Evolutionary conservation across 2,797 vertebrate species (phyloP), one percentile per base, ranked within the genome.

Genomic region (Labroides dimidiatus): DNA sequence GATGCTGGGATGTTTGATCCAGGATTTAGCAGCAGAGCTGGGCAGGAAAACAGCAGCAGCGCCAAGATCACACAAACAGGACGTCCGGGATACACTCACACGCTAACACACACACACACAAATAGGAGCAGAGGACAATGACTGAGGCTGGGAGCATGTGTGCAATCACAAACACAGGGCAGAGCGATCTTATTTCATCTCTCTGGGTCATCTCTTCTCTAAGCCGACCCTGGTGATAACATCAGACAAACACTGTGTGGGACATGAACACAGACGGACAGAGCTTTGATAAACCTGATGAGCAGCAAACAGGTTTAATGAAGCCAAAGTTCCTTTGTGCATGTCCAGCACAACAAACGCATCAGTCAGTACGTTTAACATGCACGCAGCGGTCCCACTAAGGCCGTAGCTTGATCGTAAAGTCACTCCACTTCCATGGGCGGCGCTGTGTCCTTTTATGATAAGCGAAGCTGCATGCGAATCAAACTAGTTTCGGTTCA

Each of bases 41-140:
- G 63, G 61, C 71, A 78, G 74, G 64, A 84, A 79, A 76, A 67
- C 64, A 76, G 58, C 69, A 69, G 64, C n/a, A 44, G 59, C 30
- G 44, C 44, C 53, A 54, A 57, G 62, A 81, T 79, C 79, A 84
- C 72, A 85, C 76, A 89, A 91, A 89, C 85, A 91, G 90, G 90
- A 93, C 42, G 21, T 93, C 90, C 83, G 77, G 81, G 58, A 84
- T 75, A 69, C 61, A 21, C 54, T 77, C 77, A 62, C 42, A 77
- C 75, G 71, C 67, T 56, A 69, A 50, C 45, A 33, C 42, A 59
- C 57, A 33, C 49, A 66, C 16, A 61, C 57, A 47, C 17, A 21
- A 16, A 39, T 17, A 48, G 16, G 14, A n/a, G 17, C 6, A n/a
- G 19, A 23, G 57, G 21, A 67, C 60, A 61, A 63, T 16, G 37